These are phyloP conservation scores for Penaeus vannamei DNA, from an alignment of 1,140 invertebrate genomes.

Conservation along the genomic window DNA sequence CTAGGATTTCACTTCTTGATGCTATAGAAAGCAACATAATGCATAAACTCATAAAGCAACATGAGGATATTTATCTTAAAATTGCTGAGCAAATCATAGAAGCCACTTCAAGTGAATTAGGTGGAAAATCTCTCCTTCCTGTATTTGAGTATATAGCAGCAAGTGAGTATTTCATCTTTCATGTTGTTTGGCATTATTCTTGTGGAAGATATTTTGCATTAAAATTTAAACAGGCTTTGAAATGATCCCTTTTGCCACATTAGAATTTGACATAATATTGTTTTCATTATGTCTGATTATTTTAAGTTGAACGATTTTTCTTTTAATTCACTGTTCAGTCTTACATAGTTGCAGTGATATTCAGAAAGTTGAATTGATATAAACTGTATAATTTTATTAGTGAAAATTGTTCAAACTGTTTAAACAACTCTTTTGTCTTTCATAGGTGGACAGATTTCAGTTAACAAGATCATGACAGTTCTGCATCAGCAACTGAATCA, in stretches of 20 bases:
- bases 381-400: too few species aligned
- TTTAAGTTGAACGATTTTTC: too few species aligned
- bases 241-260: too few species aligned
- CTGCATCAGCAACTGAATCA: conserved; percentile 40
- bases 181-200: neutral
- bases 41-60: conserved; percentile 9
- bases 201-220: too few species aligned
- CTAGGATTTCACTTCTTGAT: conserved; percentile 35
- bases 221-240: too few species aligned
- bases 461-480: conserved; percentile 1
- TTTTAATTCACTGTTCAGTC: too few species aligned
- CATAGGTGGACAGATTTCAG: conserved; percentile 12
- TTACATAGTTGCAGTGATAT: too few species aligned
- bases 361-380: too few species aligned
- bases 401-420: too few species aligned
- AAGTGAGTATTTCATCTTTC: conserved; percentile 36
- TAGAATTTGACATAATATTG: too few species aligned
- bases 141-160: conserved; percentile 43
- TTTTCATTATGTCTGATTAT: too few species aligned
- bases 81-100: conserved; percentile 31
- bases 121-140: conserved; percentile 46
- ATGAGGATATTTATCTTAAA: conserved; percentile 34
- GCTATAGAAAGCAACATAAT: conserved; percentile 7
- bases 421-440: too few species aligned
- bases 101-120: conserved; percentile 42